These are phyloP conservation scores for Platycheirus rosarum DNA, from an alignment of 2,888 invertebrate genomes.

Conservation along the genomic window DNA sequence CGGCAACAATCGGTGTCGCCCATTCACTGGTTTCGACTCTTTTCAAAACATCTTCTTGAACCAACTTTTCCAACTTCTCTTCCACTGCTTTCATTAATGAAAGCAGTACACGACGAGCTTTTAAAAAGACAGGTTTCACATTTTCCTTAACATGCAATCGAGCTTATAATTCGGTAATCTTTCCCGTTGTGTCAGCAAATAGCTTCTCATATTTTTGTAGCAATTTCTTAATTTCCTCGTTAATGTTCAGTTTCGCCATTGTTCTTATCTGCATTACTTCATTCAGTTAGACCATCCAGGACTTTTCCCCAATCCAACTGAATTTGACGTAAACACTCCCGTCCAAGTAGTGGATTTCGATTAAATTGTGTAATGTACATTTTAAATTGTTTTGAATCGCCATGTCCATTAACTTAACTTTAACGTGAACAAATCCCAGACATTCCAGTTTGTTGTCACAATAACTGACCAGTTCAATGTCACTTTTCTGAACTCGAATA, in stretches of 20 bases:
- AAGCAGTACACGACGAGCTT: no score
- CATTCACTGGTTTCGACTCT: no score
- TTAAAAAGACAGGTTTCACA: no score
- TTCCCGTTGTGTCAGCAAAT: constrained; percentile 49
- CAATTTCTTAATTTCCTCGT: constrained; percentile 22
- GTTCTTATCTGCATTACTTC: constrained; percentile 28
- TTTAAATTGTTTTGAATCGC: neutral
- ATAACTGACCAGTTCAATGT: no score
- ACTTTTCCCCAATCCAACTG: constrained; percentile 14
- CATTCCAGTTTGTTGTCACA: no score
- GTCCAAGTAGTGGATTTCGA: neutral
- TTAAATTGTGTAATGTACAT: neutral
- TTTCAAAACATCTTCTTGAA: no score
- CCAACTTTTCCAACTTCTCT: no score
- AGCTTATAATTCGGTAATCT: constrained; percentile 49
- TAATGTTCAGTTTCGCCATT: neutral
- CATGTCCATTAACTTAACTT: no score
- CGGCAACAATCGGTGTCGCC: no score
- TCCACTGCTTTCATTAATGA: no score
- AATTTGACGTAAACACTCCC: constrained; percentile 31
- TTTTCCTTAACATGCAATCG: constrained; percentile 39
- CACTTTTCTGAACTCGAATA: no score
- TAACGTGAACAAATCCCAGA: no score
- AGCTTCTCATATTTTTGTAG: constrained; percentile 46
- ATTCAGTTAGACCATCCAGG: constrained; percentile 21